Base-by-base conservation (phyloP, 2,888 invertebrate species). In the Clistopyga incitator region DNA sequence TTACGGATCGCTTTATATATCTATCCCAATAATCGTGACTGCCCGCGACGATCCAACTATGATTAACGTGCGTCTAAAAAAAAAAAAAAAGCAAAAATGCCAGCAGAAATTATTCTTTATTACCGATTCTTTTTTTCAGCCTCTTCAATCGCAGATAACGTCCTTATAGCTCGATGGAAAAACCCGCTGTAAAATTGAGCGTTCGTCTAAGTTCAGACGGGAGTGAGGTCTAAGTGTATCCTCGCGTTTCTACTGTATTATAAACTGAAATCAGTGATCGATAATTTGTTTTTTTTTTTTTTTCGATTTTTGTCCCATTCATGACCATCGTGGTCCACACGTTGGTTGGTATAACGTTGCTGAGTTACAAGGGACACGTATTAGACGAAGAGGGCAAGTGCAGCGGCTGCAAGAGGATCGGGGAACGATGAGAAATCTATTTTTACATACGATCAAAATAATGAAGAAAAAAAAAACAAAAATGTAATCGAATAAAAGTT, bases 361-460 rank as follows among this genome's bases (percentile, higher is more conserved):
- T 84, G 85, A 79, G 65, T 79, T 81, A 75, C 64, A 83, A 79
- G 65, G 52, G 61, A 65, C 54, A 81, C 47, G 78, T 78, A 25
- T 54, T 52, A 65, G 52, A 65, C 50, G 71, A 64, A 59, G 20
- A 52, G 38, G 34, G 64, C n/a, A 64, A 71, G 18, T 42, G 67
- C 70, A 52, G 81, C 78, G 82, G 70, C 76, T 85, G 82, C 56
- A 84, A 82, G 78, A 59, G 76, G 67, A 86, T 84, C 85, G 84
- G 78, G 78, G 82, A 84, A 88, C 86, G 86, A 86, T 86, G 85
- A 88, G 81, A 89, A 88, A 88, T 89, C 88, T 90, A 90, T 90
- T 90, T 90, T 90, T 90, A 88, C 90, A 90, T 89, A 89, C 88
- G 88, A 85, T 89, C 88, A 86, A 88, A 85, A 86, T 64, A 84